phyloP scores from a whole-genome alignment of 2,797 vertebrate species.

The Streptopelia turtur region DNA sequence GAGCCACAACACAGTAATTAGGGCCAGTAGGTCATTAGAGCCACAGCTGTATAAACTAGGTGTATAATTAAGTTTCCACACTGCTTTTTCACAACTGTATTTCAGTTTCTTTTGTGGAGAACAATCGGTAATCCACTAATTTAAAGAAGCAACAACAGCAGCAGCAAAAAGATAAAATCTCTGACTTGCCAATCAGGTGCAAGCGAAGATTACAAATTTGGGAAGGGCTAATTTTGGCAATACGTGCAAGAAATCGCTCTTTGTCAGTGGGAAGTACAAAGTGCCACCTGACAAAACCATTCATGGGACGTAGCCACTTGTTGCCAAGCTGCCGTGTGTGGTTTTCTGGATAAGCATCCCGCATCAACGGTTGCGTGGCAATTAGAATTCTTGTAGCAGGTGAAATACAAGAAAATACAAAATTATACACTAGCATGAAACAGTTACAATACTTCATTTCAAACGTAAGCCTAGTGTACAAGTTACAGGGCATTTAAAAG shows the following conservation, averaged over 20 bases:
- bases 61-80: constrained; percentile 79
- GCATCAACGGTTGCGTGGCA: background rate
- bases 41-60: constrained; percentile 78
- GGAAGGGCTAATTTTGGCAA: constrained; percentile 33
- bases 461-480: constrained; percentile 29
- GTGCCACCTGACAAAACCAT: constrained; percentile 26
- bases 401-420: constrained; percentile 60
- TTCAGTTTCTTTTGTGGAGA: constrained; percentile 64
- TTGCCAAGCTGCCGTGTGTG: constrained; percentile 27
- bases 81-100: constrained; percentile 63
- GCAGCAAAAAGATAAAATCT: constrained; percentile 32
- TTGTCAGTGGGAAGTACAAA: constrained; percentile 35
- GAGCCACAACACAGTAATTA: constrained; percentile 71
- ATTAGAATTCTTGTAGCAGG: constrained; percentile 41
- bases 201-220: constrained; percentile 20
- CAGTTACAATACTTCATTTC: constrained; percentile 56
- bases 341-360: constrained; percentile 9
- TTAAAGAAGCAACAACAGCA: constrained; percentile 39
- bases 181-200: constrained; percentile 23
- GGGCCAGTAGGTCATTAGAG: constrained; percentile 76
- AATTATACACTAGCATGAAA: constrained; percentile 64
- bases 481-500: constrained; percentile 65
- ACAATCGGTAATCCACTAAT: constrained; percentile 33
- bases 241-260: background rate
- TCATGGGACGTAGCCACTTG: background rate